Base-by-base conservation (phyloP, 2,888 invertebrate genomes). In the Drosophila fulvimacula region DNA sequence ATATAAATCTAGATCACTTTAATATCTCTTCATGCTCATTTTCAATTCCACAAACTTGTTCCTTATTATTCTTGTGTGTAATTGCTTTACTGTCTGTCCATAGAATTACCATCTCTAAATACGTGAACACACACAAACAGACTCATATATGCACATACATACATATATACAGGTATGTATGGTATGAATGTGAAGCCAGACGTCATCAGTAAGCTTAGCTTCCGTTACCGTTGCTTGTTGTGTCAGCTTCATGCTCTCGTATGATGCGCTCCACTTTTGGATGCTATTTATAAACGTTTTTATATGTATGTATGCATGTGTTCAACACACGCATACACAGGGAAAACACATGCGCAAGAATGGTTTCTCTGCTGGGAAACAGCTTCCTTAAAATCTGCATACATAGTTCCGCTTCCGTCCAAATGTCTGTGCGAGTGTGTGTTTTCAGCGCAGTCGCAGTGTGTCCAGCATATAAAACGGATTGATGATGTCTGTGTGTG, bases 371-470 rank as follows among this genome's bases (percentile, higher is more conserved):
- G 48, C 44, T 44, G 32, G 56, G 64, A 55, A 44, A 63, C 81
- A 66, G 88, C 67, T 88, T 84, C 86, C 86, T 86, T 81, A 44
- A 73, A 88, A 86, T 84, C 81, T 82, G 88, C 81, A 88, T 89
- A 88, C 83, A 85, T 67, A 76, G 74, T 81, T 87, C 86, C 89
- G 89, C 81, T 87, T 89, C 86, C 86, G 88, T 60, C 41, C 36
- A 53, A 49, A 44, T 24, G 46, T 79, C 66, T 80, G 4, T 32
- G 11, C 19, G 49, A 63, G 66, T 55, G 46, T 41, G 46, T 42
- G 44, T 55, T 67, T 64, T 60, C 56, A 62, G 88, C 81, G 86
- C 86, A 86, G 83, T 49, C 83, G 86, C 88, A 64, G 61, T 62
- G 46, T 46, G 69, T 51, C 57, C 46, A 48, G 44, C 42, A 36